These are phyloP conservation scores for Ceratoteleas bidentatus DNA, from an alignment of 1,140 invertebrate species.

Conservation along the genomic window DNA sequence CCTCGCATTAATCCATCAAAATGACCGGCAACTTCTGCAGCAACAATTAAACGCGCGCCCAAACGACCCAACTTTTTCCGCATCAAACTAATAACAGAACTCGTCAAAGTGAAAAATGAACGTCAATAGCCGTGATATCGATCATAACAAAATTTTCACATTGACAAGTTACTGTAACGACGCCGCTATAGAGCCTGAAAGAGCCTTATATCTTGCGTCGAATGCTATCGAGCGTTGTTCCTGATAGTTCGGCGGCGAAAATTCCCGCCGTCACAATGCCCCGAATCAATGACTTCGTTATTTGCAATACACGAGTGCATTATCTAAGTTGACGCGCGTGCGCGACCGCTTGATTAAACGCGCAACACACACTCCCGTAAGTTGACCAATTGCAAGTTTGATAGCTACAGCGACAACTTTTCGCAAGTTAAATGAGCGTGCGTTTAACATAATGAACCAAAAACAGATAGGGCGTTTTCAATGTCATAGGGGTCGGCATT, in stretches of 20 bases:
- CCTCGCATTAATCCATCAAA: no score
- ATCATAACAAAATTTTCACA: not conserved
- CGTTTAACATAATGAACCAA: slow-evolving; percentile 6
- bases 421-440: slow-evolving; percentile 11
- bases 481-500: no score
- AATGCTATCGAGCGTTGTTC: not conserved
- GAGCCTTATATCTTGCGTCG: not conserved
- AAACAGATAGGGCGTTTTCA: no score
- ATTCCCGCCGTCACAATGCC: not conserved
- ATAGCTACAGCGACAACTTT: slow-evolving; percentile 2
- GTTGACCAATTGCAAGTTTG: slow-evolving; percentile 14
- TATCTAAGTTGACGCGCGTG: slow-evolving; percentile 12
- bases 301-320: slow-evolving; percentile 9
- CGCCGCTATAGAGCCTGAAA: not conserved
- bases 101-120: not conserved
- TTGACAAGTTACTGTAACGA: not conserved
- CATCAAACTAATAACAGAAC: not conserved
- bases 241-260: not conserved
- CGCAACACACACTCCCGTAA: slow-evolving; percentile 6
- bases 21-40: no score
- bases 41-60: no score
- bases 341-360: slow-evolving; percentile 4
- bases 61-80: no score
- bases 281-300: slow-evolving; percentile 11
- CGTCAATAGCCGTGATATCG: not conserved